phyloP scores from a whole-genome alignment of 1,140 invertebrate species.

The Camponotus floridanus region DNA sequence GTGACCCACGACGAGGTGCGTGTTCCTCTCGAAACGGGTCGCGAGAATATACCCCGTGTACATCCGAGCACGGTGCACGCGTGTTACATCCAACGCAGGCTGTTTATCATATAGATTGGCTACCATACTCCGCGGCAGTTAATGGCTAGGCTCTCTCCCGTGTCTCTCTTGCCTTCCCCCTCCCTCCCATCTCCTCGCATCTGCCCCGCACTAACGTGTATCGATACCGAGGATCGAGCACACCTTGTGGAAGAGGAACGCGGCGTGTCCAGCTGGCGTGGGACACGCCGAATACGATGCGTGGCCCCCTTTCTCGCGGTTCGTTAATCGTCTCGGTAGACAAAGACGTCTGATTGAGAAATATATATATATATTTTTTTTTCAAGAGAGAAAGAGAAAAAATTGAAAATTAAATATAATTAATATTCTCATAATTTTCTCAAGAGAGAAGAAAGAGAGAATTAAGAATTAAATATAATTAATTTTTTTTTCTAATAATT shows the following conservation, averaged over 20 bases:
- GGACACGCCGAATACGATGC: constrained; percentile 26
- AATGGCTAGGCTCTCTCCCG: constrained; percentile 59
- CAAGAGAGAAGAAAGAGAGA: too few relatives aligned
- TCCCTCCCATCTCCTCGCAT: constrained; percentile 4
- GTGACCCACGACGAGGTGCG: neutral
- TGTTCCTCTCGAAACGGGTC: constrained; percentile 61
- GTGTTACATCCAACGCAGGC: constrained; percentile 70
- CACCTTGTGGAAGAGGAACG: constrained; percentile 34
- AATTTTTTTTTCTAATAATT: too few relatives aligned
- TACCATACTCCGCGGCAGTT: constrained; percentile 64
- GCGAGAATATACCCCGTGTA: constrained; percentile 66
- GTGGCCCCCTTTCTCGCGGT: neutral
- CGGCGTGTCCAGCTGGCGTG: constrained; percentile 43
- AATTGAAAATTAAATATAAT: too few relatives aligned
- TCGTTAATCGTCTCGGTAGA: neutral
- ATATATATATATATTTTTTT: neutral
- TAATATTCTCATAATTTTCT: too few relatives aligned
- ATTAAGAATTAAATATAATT: too few relatives aligned
- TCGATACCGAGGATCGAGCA: constrained; percentile 52
- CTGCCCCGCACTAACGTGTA: neutral
- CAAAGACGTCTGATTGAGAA: neutral
- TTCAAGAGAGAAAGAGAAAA: too few relatives aligned
- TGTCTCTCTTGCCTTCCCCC: constrained; percentile 12
- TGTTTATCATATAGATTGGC: constrained; percentile 85
- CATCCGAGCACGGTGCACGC: constrained; percentile 18